Conservation (phyloP, 2,888 invertebrate genomes). For the Linnaemya tessellans region DNA sequence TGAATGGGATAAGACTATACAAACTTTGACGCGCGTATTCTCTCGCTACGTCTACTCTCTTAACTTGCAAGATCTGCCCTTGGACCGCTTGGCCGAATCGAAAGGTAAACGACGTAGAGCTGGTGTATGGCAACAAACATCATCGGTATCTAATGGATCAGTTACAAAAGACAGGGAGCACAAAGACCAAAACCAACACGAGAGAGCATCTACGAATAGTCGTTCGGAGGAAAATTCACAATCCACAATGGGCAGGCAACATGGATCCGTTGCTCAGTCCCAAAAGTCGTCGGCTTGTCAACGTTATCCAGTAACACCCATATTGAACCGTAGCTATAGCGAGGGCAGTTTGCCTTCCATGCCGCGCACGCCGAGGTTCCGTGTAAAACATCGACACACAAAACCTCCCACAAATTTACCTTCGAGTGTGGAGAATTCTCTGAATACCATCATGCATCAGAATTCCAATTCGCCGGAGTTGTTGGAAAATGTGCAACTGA, state of each 20-base stretch:
- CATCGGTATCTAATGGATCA: constrained; percentile 73
- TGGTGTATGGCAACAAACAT: constrained; percentile 82
- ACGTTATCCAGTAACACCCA: constrained; percentile 78
- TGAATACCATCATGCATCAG: constrained; percentile 76
- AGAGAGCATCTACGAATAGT: constrained; percentile 77
- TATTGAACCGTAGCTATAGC: constrained; percentile 84
- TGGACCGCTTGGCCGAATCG: constrained; percentile 91
- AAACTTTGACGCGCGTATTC: constrained; percentile 96
- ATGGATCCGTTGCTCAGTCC: constrained; percentile 35
- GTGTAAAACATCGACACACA: constrained; percentile 75
- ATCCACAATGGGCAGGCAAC: constrained; percentile 57
- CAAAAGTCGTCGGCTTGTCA: constrained; percentile 37
- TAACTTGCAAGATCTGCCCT: constrained; percentile 93
- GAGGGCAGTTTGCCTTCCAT: constrained; percentile 84
- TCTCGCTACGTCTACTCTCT: constrained; percentile 97
- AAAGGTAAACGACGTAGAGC: constrained; percentile 88
- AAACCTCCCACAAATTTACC: constrained; percentile 75
- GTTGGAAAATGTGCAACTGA: constrained; percentile 76
- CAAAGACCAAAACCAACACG: constrained; percentile 74
- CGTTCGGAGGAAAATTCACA: constrained; percentile 79
- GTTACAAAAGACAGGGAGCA: constrained; percentile 70
- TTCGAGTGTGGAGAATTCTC: constrained; percentile 77
- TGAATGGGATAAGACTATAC: constrained; percentile 99
- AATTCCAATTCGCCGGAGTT: constrained; percentile 72
- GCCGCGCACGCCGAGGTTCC: constrained; percentile 77